phyloP scores from a whole-genome alignment of 2,888 invertebrate genomes.

The Thalpophila matura region DNA sequence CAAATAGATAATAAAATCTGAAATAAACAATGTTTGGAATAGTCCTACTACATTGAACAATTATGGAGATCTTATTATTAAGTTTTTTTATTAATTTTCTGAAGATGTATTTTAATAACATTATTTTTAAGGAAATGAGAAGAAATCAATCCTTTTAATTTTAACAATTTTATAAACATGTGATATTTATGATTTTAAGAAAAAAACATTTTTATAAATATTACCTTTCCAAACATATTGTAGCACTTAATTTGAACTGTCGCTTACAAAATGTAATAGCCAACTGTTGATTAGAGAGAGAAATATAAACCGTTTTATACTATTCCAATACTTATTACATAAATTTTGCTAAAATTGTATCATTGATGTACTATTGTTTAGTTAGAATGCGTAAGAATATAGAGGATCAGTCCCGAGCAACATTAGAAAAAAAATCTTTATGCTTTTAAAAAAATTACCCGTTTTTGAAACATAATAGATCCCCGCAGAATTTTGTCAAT shows the following conservation, averaged over 20 bases:
- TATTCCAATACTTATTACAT: constrained; percentile 86
- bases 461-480: background rate
- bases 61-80: too few species aligned
- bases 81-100: too few species aligned
- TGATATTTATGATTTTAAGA: background rate
- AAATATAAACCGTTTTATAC: constrained; percentile 86
- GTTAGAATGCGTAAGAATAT: constrained; percentile 69
- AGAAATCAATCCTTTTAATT: background rate
- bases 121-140: too few species aligned
- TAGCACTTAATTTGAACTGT: constrained; percentile 79
- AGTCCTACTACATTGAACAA: too few species aligned
- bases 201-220: constrained; percentile 1
- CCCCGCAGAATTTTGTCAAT: background rate
- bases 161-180: background rate
- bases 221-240: constrained; percentile 82
- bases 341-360: constrained; percentile 80
- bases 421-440: rapidly evolving
- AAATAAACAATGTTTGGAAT: constrained; percentile 50
- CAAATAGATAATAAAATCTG: constrained; percentile 78
- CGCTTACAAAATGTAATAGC: constrained; percentile 79
- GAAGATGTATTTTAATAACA: too few species aligned
- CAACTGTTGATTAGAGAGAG: constrained; percentile 82
- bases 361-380: constrained; percentile 71
- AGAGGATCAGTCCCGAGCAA: constrained; percentile 63
- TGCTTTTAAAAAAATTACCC: background rate